These are phyloP conservation scores for Esox lucius DNA, from an alignment of 2,797 vertebrate species.

Conservation along the genomic window DNA sequence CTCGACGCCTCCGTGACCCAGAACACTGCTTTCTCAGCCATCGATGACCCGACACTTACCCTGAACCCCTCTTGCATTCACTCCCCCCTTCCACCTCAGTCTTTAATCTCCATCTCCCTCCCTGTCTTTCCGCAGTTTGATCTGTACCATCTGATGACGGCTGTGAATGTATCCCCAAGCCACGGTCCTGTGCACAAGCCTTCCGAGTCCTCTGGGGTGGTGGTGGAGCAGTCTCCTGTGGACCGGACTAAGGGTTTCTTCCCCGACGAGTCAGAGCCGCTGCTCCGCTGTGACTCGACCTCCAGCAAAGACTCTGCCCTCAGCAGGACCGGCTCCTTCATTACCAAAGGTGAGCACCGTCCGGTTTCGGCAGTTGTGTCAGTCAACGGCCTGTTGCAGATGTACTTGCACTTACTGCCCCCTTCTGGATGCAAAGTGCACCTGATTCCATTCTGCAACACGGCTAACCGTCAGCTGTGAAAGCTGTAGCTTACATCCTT, in stretches of 20 bases:
- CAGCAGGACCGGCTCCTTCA: slow-evolving; percentile 95
- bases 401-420: slow-evolving; percentile 24
- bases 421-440: slow-evolving; percentile 33
- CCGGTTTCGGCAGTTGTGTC: neutral
- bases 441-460: neutral
- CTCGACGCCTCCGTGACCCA: neutral
- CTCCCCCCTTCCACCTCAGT: neutral
- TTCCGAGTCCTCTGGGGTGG: slow-evolving; percentile 68
- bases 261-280: slow-evolving; percentile 90
- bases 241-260: slow-evolving; percentile 93
- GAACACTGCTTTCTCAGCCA: slow-evolving; percentile 17
- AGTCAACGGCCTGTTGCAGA: neutral
- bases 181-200: slow-evolving; percentile 78
- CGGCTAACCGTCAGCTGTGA: neutral
- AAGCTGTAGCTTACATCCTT: neutral
- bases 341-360: slow-evolving; percentile 90
- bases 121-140: slow-evolving; percentile 78
- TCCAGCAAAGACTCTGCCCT: slow-evolving; percentile 95
- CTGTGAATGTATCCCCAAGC: slow-evolving; percentile 80
- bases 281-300: slow-evolving; percentile 94
- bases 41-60: slow-evolving; percentile 13
- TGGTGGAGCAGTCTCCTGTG: slow-evolving; percentile 83
- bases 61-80: neutral
- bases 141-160: slow-evolving; percentile 83
- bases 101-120: neutral